phyloP scores from a whole-genome alignment of 2,888 invertebrate genomes.

The Sceliomorpha sp. region DNA sequence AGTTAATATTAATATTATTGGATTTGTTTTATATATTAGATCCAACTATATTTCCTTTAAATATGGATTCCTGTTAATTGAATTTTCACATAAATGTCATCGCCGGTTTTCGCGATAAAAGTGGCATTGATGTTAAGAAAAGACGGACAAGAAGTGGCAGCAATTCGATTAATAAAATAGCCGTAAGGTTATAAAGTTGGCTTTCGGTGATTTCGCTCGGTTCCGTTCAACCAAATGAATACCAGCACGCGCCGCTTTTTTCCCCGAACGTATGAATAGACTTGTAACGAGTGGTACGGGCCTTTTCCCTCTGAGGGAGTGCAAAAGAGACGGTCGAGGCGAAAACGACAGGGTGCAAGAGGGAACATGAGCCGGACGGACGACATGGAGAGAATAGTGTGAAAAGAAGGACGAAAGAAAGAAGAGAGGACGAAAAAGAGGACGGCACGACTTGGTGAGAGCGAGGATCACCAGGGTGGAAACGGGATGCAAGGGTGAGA shows the following conservation, averaged over 20 bases:
- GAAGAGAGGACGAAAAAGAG: constrained; percentile 60
- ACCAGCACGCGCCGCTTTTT: constrained; percentile 74
- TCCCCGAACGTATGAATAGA: constrained; percentile 79
- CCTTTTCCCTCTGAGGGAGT: constrained; percentile 56
- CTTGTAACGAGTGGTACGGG: constrained; percentile 76
- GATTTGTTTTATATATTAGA: too few relatives aligned
- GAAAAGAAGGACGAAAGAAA: constrained; percentile 53
- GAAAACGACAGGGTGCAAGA: constrained; percentile 46
- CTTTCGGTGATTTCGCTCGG: constrained; percentile 60
- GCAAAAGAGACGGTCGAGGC: constrained; percentile 54
- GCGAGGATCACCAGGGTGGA: constrained; percentile 66
- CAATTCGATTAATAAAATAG: constrained; percentile 73
- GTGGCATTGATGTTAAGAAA: background rate
- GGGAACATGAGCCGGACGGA: too few relatives aligned
- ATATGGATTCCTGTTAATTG: too few relatives aligned
- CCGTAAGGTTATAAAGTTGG: constrained; percentile 70
- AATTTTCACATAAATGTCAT: too few relatives aligned
- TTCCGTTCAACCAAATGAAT: constrained; percentile 78
- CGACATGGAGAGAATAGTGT: too few relatives aligned
- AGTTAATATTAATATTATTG: too few relatives aligned
- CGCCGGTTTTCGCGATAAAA: too few relatives aligned
- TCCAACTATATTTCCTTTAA: too few relatives aligned
- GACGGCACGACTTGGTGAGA: constrained; percentile 61
- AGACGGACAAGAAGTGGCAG: constrained; percentile 10
- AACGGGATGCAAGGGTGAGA: constrained; percentile 66